Conservation (phyloP, 2,797 vertebrate genomes). For the Cuculus canorus region DNA sequence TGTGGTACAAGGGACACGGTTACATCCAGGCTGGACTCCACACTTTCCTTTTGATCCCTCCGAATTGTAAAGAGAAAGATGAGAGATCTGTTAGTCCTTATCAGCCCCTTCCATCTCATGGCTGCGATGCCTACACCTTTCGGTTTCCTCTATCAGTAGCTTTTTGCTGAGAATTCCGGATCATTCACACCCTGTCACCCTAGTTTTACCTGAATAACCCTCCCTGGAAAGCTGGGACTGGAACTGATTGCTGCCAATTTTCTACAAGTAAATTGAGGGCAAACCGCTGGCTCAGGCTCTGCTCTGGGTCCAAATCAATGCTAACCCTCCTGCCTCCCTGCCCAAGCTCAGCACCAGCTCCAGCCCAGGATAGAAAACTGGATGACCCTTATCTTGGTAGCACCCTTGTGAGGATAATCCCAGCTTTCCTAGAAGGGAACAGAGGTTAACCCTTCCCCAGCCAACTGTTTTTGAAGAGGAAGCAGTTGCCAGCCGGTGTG, state of each 20-base stretch:
- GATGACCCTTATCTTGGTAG: too few relatives aligned
- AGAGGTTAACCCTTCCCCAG: fast-evolving
- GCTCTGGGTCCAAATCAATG: fast-evolving
- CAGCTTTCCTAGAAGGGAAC: background rate
- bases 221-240: background rate
- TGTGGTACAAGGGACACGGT: fast-evolving
- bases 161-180: background rate
- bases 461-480: fast-evolving
- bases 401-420: fast-evolving
- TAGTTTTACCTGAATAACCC: fast-evolving
- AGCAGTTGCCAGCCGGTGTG: background rate
- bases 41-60: background rate
- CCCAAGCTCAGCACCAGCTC: background rate
- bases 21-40: background rate
- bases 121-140: background rate
- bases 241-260: background rate
- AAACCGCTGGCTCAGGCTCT: fast-evolving
- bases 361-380: background rate
- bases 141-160: background rate
- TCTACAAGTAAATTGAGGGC: background rate
- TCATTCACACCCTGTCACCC: fast-evolving
- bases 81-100: background rate
- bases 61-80: background rate
- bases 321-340: fast-evolving
- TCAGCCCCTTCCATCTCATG: fast-evolving